phyloP scores from a whole-genome alignment of 2,888 invertebrate species.

The Frankliniella fusca region DNA sequence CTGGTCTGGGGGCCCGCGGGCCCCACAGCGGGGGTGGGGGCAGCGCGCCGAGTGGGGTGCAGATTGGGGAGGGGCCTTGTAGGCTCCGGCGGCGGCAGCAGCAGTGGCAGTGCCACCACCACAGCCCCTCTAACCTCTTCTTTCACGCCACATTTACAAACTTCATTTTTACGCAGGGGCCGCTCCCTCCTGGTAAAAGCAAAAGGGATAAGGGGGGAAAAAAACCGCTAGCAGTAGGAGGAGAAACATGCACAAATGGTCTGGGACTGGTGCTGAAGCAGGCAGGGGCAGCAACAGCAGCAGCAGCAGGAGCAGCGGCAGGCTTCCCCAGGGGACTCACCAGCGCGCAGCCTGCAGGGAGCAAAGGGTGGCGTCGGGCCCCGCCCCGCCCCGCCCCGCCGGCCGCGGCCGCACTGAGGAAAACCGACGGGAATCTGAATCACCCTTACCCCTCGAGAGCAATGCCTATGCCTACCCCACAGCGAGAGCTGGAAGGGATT shows the following conservation, averaged over 20 bases:
- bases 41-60: background rate
- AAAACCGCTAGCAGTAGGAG: background rate
- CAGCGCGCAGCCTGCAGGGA: background rate
- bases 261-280: background rate
- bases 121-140: background rate
- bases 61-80: background rate
- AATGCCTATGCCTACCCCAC: background rate
- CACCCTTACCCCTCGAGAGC: background rate
- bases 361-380: too few relatives aligned
- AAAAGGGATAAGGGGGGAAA: background rate
- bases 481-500: too few relatives aligned
- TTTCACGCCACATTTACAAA: conserved; percentile 22
- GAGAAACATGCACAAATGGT: background rate
- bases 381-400: background rate
- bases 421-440: background rate
- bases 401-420: background rate
- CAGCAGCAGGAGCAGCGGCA: too few relatives aligned
- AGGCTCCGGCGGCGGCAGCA: background rate
- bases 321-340: too few relatives aligned
- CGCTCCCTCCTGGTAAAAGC: background rate
- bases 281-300: background rate
- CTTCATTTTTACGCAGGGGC: background rate
- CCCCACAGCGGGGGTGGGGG: background rate
- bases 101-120: background rate
- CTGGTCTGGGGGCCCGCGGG: background rate